A percentile compares a stretch with the other conserved stretches of the same genome.
Evolutionary conservation across 2,797 vertebrate genomes (phyloP).

Genomic region (Neoniphon sammara): DNA sequence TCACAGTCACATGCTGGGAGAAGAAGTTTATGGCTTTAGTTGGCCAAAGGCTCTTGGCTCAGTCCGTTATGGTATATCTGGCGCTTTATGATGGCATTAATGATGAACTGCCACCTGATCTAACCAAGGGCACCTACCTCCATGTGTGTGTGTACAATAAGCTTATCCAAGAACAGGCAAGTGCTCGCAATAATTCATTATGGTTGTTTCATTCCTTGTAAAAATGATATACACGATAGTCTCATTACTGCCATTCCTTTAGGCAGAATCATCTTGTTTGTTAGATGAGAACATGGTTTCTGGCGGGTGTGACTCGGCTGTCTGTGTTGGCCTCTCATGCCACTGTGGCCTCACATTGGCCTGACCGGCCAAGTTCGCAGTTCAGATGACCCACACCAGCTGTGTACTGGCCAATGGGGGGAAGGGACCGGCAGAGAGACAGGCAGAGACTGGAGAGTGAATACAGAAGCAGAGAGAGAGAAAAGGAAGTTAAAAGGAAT

Average conservation of each 20-base stretch:
- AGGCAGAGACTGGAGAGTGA: background rate
- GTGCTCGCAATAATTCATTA: background rate
- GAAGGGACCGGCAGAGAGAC: constrained; percentile 9
- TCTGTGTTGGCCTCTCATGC: constrained; percentile 23
- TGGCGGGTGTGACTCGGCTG: constrained; percentile 41
- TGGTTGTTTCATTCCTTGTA: constrained; percentile 18
- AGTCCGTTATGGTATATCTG: constrained; percentile 17
- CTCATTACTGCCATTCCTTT: background rate
- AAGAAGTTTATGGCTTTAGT: constrained; percentile 37
- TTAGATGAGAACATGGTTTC: constrained; percentile 20
- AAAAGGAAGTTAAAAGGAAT: background rate
- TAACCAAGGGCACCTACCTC: background rate
- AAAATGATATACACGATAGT: background rate
- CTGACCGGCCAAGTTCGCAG: background rate
- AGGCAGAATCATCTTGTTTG: constrained; percentile 21
- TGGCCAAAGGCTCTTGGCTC: constrained; percentile 24
- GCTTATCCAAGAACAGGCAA: background rate
- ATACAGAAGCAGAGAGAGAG: background rate
- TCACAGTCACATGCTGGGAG: background rate
- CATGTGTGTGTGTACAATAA: background rate
- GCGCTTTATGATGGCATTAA: constrained; percentile 6
- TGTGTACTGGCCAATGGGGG: constrained; percentile 1
- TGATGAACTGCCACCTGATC: background rate
- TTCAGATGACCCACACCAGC: constrained; percentile 4
- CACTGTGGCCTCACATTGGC: constrained; percentile 15